phyloP scores from a whole-genome alignment of 2,797 vertebrate species.

The Pogonophryne albipinna region DNA sequence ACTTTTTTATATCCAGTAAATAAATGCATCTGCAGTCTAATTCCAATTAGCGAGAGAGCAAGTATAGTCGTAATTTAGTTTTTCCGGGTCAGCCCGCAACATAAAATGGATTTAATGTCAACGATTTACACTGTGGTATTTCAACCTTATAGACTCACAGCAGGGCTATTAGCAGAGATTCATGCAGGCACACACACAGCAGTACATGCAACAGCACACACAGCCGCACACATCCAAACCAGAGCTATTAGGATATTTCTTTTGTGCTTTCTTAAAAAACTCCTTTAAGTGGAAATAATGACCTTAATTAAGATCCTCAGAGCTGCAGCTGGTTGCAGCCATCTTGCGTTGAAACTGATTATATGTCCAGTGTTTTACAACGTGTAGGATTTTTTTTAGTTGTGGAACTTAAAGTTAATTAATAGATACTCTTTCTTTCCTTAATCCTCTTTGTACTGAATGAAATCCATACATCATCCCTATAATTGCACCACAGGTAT shows the following conservation, averaged over 20 bases:
- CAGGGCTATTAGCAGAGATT: conserved; percentile 62
- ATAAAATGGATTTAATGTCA: conserved; percentile 81
- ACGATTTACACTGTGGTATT: conserved; percentile 69
- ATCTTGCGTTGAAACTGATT: neutral
- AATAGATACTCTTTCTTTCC: neutral
- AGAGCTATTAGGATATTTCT: neutral
- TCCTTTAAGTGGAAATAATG: neutral
- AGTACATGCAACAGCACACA: neutral
- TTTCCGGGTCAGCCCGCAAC: conserved; percentile 59
- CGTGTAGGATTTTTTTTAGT: neutral
- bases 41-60: conserved; percentile 79
- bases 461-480: conserved; percentile 5
- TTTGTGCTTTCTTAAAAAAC: conserved; percentile 10
- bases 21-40: conserved; percentile 67
- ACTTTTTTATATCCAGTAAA: conserved; percentile 58
- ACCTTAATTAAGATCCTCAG: neutral
- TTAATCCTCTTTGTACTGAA: conserved; percentile 24
- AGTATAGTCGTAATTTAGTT: conserved; percentile 61
- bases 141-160: conserved; percentile 63
- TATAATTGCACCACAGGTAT: neutral
- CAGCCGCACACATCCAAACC: conserved; percentile 1
- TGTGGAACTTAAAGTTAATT: neutral
- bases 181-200: conserved; percentile 37
- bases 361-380: neutral
- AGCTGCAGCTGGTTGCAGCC: neutral